Conservation (phyloP, 2,888 invertebrate species). For the Cerceris ruficornis region DNA sequence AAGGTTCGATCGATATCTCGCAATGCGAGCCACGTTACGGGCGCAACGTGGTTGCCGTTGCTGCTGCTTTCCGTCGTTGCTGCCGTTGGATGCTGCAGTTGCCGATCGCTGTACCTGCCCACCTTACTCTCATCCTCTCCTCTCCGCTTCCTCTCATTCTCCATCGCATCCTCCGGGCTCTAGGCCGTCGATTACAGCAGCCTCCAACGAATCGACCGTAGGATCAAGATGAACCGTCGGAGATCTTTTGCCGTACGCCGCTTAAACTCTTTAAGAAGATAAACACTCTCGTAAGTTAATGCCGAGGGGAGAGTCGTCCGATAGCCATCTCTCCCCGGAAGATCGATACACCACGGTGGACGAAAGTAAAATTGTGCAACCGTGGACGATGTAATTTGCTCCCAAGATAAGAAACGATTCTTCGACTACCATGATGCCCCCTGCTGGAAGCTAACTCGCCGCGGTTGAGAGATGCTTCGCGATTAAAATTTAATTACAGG, state of each 20-base stretch:
- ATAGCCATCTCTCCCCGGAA: slow-evolving; percentile 25
- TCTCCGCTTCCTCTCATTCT: slow-evolving; percentile 12
- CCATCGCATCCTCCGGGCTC: slow-evolving; percentile 11
- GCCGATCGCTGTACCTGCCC: slow-evolving; percentile 44
- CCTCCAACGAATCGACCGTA: slow-evolving; percentile 43
- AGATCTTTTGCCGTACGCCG: slow-evolving; percentile 47
- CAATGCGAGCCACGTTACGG: slow-evolving; percentile 66
- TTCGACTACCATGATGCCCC: no score
- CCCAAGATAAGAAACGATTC: neutral
- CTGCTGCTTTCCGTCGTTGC: slow-evolving; percentile 46
- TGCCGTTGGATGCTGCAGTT: slow-evolving; percentile 47
- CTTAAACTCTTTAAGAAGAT: slow-evolving; percentile 45
- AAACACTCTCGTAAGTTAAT: slow-evolving; percentile 42
- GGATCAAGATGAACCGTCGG: slow-evolving; percentile 55
- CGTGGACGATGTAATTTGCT: slow-evolving; percentile 38
- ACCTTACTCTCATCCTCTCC: slow-evolving; percentile 5
- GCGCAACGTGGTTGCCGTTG: slow-evolving; percentile 55
- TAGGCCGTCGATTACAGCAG: slow-evolving; percentile 60
- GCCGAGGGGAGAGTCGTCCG: slow-evolving; percentile 12
- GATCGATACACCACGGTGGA: slow-evolving; percentile 26
- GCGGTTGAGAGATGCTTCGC: no score
- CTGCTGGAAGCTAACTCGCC: no score
- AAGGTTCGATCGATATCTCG: slow-evolving; percentile 74
- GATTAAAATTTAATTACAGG: no score
- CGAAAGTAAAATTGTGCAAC: slow-evolving; percentile 38